Evolutionary conservation across 35 echinoderm and acorn worm genomes (phyloP).

Genomic region (Diadema setosum): DNA sequence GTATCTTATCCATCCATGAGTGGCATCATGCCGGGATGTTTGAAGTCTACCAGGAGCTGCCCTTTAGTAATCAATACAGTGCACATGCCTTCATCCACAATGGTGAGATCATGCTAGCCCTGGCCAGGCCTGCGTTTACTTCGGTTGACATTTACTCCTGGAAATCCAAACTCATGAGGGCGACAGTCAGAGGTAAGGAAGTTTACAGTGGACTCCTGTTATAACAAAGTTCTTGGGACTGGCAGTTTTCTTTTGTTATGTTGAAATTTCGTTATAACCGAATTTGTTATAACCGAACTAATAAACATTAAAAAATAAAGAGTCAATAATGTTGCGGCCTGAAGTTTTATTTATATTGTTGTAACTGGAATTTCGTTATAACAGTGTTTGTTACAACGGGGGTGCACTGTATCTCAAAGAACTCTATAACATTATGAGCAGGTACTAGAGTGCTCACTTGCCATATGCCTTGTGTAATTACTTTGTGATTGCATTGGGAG

Average conservation of each 20-base stretch:
- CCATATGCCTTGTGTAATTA: too few relatives aligned
- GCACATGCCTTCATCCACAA: slow-evolving; percentile 4
- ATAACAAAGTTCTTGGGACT: background rate
- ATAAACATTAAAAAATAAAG: background rate
- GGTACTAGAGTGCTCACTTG: too few relatives aligned
- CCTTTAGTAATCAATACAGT: background rate
- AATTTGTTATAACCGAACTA: background rate
- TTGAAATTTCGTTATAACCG: background rate
- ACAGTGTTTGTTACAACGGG: background rate
- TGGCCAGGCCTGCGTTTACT: background rate
- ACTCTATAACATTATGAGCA: too few relatives aligned
- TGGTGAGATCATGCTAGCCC: background rate
- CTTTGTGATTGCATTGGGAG: too few relatives aligned
- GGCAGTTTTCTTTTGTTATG: background rate
- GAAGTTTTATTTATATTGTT: background rate
- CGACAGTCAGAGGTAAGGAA: background rate
- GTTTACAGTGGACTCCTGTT: background rate
- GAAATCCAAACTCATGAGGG: background rate
- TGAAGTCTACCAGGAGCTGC: background rate
- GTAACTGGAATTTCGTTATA: background rate
- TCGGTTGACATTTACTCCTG: slow-evolving; percentile 1
- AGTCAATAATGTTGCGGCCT: background rate
- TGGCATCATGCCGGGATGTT: background rate
- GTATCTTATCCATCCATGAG: background rate
- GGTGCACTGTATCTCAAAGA: too few relatives aligned